Base-by-base conservation (phyloP, 2,888 invertebrate species). In the Oscheius onirici region DNA sequence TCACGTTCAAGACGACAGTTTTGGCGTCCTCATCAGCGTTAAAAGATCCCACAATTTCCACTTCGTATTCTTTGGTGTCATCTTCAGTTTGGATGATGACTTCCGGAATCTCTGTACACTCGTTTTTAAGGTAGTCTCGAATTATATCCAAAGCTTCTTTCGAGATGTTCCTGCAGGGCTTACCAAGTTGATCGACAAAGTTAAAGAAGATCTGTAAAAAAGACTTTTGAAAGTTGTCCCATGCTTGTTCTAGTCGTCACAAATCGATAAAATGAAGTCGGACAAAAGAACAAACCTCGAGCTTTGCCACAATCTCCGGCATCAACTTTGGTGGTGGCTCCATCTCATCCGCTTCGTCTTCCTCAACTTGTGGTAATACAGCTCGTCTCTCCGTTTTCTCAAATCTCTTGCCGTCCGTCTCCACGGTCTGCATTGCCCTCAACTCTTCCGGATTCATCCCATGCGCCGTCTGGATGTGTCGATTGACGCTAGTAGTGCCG, bases 391-490 rank as follows among this genome's bases (percentile, higher is more conserved):
- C 54, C 49, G 34, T 46, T 34, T 40, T 51, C 17, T 55, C 49
- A 51, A 26, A 46, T 1, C 34, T 22, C 24, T 28, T 46, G 11
- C 51, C 46, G 15, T 28, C 26, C 17, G 20, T 24, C 20, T 43
- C 67, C 28, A 58, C 61, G 11, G 40, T 22, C 11, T 57, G 40
- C 5, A 46, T 57, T 11, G 57, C 17, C 10, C 44, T 57, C 28
- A 70, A 74, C 34, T 78, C 75, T 5, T 51, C 52, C 34, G 71
- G 74, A 22, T 71, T 63, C 46, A 68, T 43, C 11, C 54, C 55
- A 66, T 84, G 84, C 6, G 74, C 77, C n/a, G 70, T 69, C 40
- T 67, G 71, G 58, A 84, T 69, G 70, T 84, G 84, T 1, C 75
- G 68, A 17, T 74, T 70, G 10, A 84, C 24, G 11, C 75, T 75